phyloP scores from a whole-genome alignment of 2,797 vertebrate species.

The Micropoecilia bifurca region DNA sequence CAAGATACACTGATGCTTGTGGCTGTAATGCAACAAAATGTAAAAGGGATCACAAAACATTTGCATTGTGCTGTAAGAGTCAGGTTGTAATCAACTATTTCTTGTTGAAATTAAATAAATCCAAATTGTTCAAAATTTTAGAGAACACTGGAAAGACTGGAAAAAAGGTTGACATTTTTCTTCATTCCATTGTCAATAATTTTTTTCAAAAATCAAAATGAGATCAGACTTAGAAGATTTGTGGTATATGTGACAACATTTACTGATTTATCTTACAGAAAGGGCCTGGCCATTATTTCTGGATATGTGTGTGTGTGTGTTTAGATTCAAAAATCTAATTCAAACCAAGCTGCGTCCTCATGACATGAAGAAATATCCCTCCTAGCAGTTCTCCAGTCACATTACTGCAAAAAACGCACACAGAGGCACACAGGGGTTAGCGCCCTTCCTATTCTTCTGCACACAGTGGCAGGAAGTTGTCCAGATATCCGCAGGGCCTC shows the following conservation, averaged over 20 bases:
- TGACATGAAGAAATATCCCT: conserved; percentile 24
- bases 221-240: not conserved
- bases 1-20: not conserved
- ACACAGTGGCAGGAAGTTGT: conserved; percentile 86
- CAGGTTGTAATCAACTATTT: not conserved
- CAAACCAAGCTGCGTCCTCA: conserved; percentile 19
- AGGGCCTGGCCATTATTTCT: not conserved
- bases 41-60: not conserved
- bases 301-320: not conserved
- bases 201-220: not conserved
- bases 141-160: not conserved
- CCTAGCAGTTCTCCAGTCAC: conserved; percentile 31
- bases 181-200: not conserved
- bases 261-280: not conserved
- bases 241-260: not conserved
- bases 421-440: conserved; percentile 40
- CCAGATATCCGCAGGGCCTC: conserved; percentile 82
- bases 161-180: not conserved
- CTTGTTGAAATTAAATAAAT: not conserved
- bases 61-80: not conserved
- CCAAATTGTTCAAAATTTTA: not conserved
- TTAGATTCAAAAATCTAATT: not conserved
- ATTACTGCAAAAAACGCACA: conserved; percentile 31
- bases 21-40: not conserved
- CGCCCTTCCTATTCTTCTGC: conserved; percentile 79